Percentiles rank a stretch among this genome's conserved stretches.
Evolutionary conservation across 2,888 invertebrate species (phyloP).

Genomic region (Tridacna crocea): DNA sequence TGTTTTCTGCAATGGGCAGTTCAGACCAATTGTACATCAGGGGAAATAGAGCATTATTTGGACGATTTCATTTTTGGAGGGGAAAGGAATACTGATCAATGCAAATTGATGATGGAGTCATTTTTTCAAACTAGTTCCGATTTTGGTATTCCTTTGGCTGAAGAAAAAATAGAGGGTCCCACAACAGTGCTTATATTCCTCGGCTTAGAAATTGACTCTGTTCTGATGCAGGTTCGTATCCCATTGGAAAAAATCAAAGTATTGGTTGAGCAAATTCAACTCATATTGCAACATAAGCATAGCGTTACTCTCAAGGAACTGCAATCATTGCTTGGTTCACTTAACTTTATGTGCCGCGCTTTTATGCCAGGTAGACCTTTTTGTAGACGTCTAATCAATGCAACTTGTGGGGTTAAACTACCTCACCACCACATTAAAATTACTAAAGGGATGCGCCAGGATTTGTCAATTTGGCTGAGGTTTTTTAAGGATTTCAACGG

Average conservation of each 20-base stretch:
- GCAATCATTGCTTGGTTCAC: slow-evolving; percentile 36
- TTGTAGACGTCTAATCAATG: slow-evolving; percentile 29
- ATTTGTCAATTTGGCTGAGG: no score
- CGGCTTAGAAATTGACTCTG: slow-evolving; percentile 40
- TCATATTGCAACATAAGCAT: slow-evolving; percentile 14
- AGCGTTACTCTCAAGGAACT: slow-evolving; percentile 30
- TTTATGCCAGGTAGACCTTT: slow-evolving; percentile 42
- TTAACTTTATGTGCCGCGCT: slow-evolving; percentile 44
- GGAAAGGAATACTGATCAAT: neutral
- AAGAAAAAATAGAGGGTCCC: slow-evolving; percentile 32
- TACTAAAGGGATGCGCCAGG: no score
- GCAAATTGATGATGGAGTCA: neutral
- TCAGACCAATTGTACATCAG: neutral
- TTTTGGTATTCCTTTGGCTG: slow-evolving; percentile 23
- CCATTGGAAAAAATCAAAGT: slow-evolving; percentile 31
- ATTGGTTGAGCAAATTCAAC: slow-evolving; percentile 5
- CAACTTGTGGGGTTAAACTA: no score
- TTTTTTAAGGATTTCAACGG: no score
- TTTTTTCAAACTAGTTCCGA: neutral
- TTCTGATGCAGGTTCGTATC: slow-evolving; percentile 30
- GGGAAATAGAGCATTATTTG: slow-evolving; percentile 30
- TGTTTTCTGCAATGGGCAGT: slow-evolving; percentile 24
- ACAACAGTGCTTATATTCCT: slow-evolving; percentile 17
- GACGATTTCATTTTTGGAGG: slow-evolving; percentile 47
- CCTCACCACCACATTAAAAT: no score